Base-by-base conservation (phyloP, 2,113 vertebrate genomes). In the Lamprologus ornatipinnis region DNA sequence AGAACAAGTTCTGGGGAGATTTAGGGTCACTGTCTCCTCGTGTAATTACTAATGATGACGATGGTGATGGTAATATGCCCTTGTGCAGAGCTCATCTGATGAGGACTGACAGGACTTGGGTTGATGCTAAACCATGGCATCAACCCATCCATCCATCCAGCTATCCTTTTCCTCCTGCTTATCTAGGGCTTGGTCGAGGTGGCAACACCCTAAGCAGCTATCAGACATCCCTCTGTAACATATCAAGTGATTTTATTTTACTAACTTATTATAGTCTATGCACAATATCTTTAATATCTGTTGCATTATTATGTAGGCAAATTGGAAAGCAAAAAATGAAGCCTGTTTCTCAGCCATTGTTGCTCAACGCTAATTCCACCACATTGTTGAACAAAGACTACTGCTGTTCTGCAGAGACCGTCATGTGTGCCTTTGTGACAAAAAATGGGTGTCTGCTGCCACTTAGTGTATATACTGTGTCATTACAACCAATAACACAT, bases 381-480 rank as follows among this genome's bases (percentile, higher is more conserved):
- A 51, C 14, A 49, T 31, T 11, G 19, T 17, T 78, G 1, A 78
- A 47, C 17, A 33, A 28, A 31, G 23, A 31, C 2, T 47, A 49
- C 42, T 78, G 70, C 10, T 3, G 26, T 49, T 19, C 70, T 3
- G 10, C 45, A 49, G 70, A 10, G 40, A 31, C 45, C 4, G 4
- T 8, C 15, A 31, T 17, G 17, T 12, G 9, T 19, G 45, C 15
- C 15, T 51, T 51, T 51, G 26, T 57, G 40, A 17, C 12, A 13
- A 57, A 10, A 12, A 87, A 37, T 26, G 23, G 19, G 73, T 75
- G 19, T 92, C 87, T 94, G 82, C 85, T 90, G 84, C 87, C 93
- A 5, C 47, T 8, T 63, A 80, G 88, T 91, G 95, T 89, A 81
- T 7, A 19, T 23, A 21, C 4, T 28, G 11, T 65, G 75, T 68